Evolutionary conservation across 2,113 vertebrate genomes (phyloP), one percentile per base, ranked within the genome.

Genomic region (Pitta sordida): DNA sequence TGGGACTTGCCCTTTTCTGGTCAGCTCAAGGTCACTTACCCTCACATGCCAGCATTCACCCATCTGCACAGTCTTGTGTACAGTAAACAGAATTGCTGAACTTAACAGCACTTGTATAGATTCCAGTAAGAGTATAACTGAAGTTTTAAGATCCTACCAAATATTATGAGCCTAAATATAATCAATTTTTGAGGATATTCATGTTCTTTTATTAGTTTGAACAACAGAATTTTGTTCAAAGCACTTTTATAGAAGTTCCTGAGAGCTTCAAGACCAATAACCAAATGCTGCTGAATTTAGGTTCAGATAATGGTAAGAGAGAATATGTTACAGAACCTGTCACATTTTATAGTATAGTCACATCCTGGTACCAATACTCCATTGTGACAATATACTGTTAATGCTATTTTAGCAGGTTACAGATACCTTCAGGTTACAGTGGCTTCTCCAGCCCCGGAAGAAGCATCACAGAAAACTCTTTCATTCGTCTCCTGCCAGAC

Each of bases 1-100:
- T 34, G 27, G 64, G 17, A 39, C 16, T 36, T 86, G 39, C 24
- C 16, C 15, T 62, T 74, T 87, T 43, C 56, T 59, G 26, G 77
- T 29, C 37, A 69, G 1, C 0, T 7, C n/a, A 23, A 22, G 26
- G 26, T 36, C 1, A 0, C 16, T 41, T 43, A 43, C 17, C 15
- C 43, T 13, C 49, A 30, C 32, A 11, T 5, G 8, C 19, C 59
- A 39, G 5, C 0, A 0, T 10, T 73, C 10, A 41, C 34, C 24
- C 24, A 39, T 24, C 39, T 8, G 0, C 21, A 19, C 4, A 21
- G 41, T 29, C 60, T 27, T 4, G 0, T 4, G 10, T 39, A 12
- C 2, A 10, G 46, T n/a, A 76, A 18, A 20, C 21, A 30, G 24
- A 88, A 36, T 34, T 15, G 10, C 3, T 67, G 23, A 63, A 52